Evolutionary conservation across 2,888 invertebrate species (phyloP).

Genomic region (Spisula solida): DNA sequence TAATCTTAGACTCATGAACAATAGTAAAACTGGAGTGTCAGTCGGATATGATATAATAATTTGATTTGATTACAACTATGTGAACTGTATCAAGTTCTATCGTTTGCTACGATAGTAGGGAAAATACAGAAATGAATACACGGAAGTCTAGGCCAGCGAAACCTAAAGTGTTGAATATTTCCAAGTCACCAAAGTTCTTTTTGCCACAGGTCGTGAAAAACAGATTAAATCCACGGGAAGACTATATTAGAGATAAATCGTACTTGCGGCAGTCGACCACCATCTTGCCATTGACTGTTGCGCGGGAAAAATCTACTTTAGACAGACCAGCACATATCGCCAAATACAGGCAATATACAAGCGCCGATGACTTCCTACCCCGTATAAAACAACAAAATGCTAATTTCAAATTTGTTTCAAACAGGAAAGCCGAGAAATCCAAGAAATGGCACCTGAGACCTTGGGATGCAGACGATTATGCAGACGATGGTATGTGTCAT

Average conservation of each 20-base stretch:
- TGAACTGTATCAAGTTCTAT: not conserved
- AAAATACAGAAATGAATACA: not conserved
- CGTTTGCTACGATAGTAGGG: not conserved
- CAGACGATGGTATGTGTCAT: slow-evolving; percentile 62
- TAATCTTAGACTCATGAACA: not conserved
- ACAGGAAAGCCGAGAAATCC: slow-evolving; percentile 57
- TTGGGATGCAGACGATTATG: slow-evolving; percentile 57
- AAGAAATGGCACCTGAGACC: slow-evolving; percentile 56
- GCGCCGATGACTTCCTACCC: slow-evolving; percentile 24
- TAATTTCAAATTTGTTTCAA: slow-evolving; percentile 18
- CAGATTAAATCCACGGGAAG: not conserved
- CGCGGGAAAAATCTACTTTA: slow-evolving; percentile 4
- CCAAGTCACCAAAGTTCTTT: slow-evolving; percentile 8
- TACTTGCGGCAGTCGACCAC: slow-evolving; percentile 37
- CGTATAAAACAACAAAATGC: slow-evolving; percentile 18
- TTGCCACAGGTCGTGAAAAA: slow-evolving; percentile 1
- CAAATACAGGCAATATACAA: slow-evolving; percentile 33
- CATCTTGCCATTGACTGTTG: slow-evolving; percentile 6
- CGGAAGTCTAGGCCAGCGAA: not conserved
- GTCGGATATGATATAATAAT: not conserved
- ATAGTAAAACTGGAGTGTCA: not conserved
- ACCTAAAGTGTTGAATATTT: slow-evolving; percentile 17
- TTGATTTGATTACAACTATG: not conserved
- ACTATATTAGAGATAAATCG: slow-evolving; percentile 29
- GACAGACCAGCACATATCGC: not conserved